Evolutionary conservation across 2,797 vertebrate species (phyloP), one percentile per base, ranked within the genome.

Genomic region (Phaenicophaeus curvirostris): DNA sequence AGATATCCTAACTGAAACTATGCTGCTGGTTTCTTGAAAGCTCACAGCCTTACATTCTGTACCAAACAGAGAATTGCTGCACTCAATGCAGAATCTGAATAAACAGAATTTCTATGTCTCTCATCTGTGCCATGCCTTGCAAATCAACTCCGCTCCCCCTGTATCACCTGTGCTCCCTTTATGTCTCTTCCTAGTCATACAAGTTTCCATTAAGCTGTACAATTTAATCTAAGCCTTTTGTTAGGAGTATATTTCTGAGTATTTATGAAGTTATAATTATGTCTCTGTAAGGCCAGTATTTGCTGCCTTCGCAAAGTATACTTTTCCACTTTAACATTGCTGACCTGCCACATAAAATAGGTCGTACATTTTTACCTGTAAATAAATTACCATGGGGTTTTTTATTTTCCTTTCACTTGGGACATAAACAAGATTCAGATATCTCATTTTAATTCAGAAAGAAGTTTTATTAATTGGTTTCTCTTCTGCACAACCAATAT

Each of bases 261-360:
- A 58, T 94, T 96, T 82, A 94, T 92, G 93, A 96, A 94, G 69
- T 89, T 96, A 85, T 57, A 93, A 87, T 75, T 85, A 78, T 53
- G 61, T 88, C 73, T 96, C 82, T 87, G 59, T 88, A 95, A 95
- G 55, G 44, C 68, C 83, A 93, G 68, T 82, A 92, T 90, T 96
- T 94, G 91, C 62, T 93, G 66, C 73, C 88, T 96, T 94, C 91
- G 77, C 42, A 53, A 95, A 95, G 63, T 37, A 94, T 28, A 54
- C 50, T 73, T 81, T 79, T 94, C 83, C 86, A 73, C 76, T 96
- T 94, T 91, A 93, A 97, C 61, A 94, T 92, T 94, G 33, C 80
- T 96, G 85, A 89, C 91, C 68, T 94, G 71, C 37, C 92, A 86
- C 66, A 93, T 92, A 91, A 96, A 97, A 79, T 35, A 44, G 89